Evolutionary conservation across 2,113 vertebrate genomes (phyloP).

Genomic region (Epinephelus fuscoguttatus): DNA sequence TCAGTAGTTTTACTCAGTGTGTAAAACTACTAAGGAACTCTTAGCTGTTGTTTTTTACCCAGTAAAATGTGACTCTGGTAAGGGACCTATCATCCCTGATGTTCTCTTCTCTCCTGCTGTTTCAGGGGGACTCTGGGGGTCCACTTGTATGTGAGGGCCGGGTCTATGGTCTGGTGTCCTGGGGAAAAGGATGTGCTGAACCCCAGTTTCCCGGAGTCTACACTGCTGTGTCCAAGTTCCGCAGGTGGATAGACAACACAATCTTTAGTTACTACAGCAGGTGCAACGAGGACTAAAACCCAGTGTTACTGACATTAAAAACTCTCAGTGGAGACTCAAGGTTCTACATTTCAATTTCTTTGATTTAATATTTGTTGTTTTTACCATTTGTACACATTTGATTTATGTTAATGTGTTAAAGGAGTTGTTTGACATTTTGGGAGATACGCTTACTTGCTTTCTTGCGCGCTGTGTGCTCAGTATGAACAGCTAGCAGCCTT

Average conservation of each 20-base stretch:
- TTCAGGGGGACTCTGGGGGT: conserved; percentile 88
- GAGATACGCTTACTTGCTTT: conserved; percentile 3
- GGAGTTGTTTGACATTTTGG: conserved; percentile 1
- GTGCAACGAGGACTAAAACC: conserved; percentile 64
- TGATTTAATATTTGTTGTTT: conserved; percentile 15
- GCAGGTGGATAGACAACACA: conserved; percentile 86
- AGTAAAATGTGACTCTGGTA: too few species aligned
- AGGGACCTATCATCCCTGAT: background rate
- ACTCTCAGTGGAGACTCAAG: background rate
- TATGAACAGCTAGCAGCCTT: background rate
- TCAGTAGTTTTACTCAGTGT: background rate
- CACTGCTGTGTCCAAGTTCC: conserved; percentile 84
- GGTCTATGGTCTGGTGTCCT: conserved; percentile 88
- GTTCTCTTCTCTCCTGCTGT: background rate
- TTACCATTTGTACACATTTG: conserved; percentile 35
- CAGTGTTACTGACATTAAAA: background rate
- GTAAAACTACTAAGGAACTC: too few species aligned
- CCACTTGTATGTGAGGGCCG: conserved; percentile 88
- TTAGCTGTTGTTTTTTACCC: too few species aligned
- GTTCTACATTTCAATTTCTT: conserved; percentile 28
- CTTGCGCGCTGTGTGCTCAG: background rate
- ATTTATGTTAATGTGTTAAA: conserved; percentile 33
- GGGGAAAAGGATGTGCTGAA: conserved; percentile 86
- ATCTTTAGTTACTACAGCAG: conserved; percentile 81
- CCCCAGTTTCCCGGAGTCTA: conserved; percentile 87